Percentiles rank a stretch among this genome's conserved stretches.
phyloP scores from a whole-genome alignment of 2,888 invertebrate species.

The Myopa testacea region DNA sequence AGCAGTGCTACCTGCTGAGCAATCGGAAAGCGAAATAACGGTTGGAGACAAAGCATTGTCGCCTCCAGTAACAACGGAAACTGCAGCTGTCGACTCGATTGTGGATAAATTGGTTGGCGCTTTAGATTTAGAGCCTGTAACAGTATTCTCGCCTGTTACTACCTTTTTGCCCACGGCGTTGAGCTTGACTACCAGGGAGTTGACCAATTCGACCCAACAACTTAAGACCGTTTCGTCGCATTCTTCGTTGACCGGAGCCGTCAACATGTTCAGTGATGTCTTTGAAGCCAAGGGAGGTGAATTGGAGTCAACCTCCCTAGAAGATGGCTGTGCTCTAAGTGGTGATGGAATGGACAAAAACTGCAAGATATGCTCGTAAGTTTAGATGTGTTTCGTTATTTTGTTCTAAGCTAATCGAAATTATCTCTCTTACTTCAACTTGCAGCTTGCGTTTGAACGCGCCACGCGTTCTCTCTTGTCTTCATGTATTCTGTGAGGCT shows the following conservation, averaged over 20 bases:
- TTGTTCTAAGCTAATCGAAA: slow-evolving; percentile 72
- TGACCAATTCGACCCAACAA: slow-evolving; percentile 48
- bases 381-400: slow-evolving; percentile 45
- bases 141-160: slow-evolving; percentile 34
- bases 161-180: slow-evolving; percentile 37
- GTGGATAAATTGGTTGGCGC: slow-evolving; percentile 48
- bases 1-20: slow-evolving; percentile 51
- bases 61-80: background rate
- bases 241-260: slow-evolving; percentile 46
- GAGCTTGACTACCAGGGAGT: slow-evolving; percentile 13
- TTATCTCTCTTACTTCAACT: background rate
- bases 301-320: slow-evolving; percentile 63
- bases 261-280: slow-evolving; percentile 52
- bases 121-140: slow-evolving; percentile 45
- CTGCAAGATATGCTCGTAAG: slow-evolving; percentile 77
- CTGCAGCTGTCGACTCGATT: slow-evolving; percentile 48
- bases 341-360: slow-evolving; percentile 71
- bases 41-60: background rate
- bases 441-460: slow-evolving; percentile 79
- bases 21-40: slow-evolving; percentile 48
- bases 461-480: slow-evolving; percentile 90
- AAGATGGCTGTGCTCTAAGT: slow-evolving; percentile 63
- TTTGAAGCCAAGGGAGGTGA: slow-evolving; percentile 62
- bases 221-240: slow-evolving; percentile 49
- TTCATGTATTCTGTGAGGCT: slow-evolving; percentile 94